Conservation (phyloP, 2,888 invertebrate genomes). For the Stenotaenia linearis region DNA sequence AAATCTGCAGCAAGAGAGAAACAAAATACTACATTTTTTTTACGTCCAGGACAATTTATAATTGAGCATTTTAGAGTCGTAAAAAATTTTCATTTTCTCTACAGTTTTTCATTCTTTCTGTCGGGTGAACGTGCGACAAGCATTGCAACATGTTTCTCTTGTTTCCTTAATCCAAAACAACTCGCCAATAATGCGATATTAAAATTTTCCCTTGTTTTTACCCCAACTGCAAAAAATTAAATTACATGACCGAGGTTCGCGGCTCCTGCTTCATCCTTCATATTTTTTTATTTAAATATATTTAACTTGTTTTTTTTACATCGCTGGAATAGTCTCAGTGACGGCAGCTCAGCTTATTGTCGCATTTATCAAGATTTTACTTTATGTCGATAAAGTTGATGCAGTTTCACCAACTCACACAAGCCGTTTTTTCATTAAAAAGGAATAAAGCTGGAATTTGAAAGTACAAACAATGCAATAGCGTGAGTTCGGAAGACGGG, state of each 20-base stretch:
- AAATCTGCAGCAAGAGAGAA: not conserved
- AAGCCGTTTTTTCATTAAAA: too few relatives aligned
- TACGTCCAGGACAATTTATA: too few relatives aligned
- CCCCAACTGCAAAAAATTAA: not conserved
- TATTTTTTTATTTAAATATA: not conserved
- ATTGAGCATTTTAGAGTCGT: not conserved
- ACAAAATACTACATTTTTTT: too few relatives aligned
- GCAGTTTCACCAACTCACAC: too few relatives aligned
- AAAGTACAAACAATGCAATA: too few relatives aligned
- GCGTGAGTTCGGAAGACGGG: too few relatives aligned
- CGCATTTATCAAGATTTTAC: not conserved
- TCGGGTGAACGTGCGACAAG: not conserved
- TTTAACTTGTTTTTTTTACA: not conserved
- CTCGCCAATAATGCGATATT: not conserved
- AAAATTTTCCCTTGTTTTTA: not conserved
- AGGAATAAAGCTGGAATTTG: not conserved
- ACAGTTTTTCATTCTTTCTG: not conserved
- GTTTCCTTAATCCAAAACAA: not conserved
- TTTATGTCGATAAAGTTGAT: not conserved
- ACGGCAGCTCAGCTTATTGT: not conserved
- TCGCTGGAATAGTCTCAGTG: not conserved
- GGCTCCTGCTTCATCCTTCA: not conserved
- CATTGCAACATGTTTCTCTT: not conserved
- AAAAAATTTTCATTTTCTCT: not conserved
- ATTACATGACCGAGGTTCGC: not conserved